These are phyloP conservation scores for human DNA, from an alignment of 2,113 vertebrate species.

Conservation along the genomic window DNA sequence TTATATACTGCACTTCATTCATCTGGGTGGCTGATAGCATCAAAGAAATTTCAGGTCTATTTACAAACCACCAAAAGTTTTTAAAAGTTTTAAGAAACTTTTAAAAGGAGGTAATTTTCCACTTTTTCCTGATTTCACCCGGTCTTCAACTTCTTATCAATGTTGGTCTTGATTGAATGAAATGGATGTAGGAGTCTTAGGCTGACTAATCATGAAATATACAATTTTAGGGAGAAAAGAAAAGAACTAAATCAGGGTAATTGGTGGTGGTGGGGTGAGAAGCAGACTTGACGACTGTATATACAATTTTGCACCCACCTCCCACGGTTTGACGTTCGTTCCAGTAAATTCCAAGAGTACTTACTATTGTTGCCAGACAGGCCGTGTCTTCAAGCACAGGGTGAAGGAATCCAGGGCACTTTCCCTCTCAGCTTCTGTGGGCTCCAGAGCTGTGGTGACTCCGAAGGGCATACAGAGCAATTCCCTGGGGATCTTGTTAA, in stretches of 20 bases:
- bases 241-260: not conserved
- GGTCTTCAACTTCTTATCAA: not conserved
- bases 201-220: not conserved
- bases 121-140: not conserved
- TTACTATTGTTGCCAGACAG: not conserved
- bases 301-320: not conserved
- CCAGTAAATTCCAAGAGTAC: not conserved
- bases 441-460: fast-evolving
- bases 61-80: not conserved
- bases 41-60: not conserved
- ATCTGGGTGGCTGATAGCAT: not conserved
- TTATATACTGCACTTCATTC: not conserved
- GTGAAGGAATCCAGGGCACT: not conserved
- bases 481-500: not conserved
- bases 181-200: not conserved
- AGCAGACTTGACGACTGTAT: not conserved
- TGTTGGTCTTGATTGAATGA: slow-evolving; percentile 13
- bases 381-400: not conserved
- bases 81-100: not conserved
- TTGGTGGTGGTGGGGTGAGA: not conserved
- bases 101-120: not conserved
- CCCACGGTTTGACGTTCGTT: not conserved
- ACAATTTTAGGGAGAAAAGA: not conserved
- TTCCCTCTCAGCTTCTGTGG: not conserved
- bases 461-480: not conserved